Evolutionary conservation across 1,140 invertebrate genomes (phyloP).

Genomic region (Drosophila albomicans): DNA sequence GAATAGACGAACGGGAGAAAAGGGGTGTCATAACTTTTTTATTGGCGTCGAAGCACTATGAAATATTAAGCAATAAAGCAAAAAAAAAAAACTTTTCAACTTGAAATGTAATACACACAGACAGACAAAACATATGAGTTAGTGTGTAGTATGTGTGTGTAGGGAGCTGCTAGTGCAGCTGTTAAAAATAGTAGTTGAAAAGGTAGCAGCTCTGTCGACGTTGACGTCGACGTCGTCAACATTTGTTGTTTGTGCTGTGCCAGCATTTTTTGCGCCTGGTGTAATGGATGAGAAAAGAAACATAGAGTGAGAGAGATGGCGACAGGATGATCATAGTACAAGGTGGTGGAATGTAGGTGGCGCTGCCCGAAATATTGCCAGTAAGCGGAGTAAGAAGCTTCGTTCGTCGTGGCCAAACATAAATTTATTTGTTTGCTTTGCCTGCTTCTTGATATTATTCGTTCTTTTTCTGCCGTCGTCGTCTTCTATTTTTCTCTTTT

Average conservation of each 20-base stretch:
- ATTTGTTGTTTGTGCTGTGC: constrained; percentile 33
- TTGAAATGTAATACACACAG: constrained; percentile 37
- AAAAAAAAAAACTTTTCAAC: constrained; percentile 53
- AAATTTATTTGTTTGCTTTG: constrained; percentile 68
- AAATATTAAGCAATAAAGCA: constrained; percentile 67
- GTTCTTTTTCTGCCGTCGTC: neutral
- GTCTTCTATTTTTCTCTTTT: constrained; percentile 31
- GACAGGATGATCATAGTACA: constrained; percentile 16
- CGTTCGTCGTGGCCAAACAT: constrained; percentile 53
- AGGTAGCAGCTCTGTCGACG: constrained; percentile 34
- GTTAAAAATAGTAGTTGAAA: constrained; percentile 47
- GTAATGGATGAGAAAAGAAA: constrained; percentile 25
- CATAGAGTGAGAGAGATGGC: neutral
- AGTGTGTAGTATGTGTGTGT: neutral
- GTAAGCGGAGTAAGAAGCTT: constrained; percentile 51
- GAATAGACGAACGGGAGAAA: neutral
- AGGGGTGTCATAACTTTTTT: constrained; percentile 51
- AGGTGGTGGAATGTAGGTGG: constrained; percentile 18
- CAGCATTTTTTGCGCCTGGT: constrained; percentile 34
- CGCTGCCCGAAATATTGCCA: constrained; percentile 60
- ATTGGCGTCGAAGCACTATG: constrained; percentile 47
- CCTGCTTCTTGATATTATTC: constrained; percentile 30
- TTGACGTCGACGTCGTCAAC: constrained; percentile 25
- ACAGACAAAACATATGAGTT: constrained; percentile 19
- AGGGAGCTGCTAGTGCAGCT: constrained; percentile 27